Evolutionary conservation across 1,140 invertebrate genomes (phyloP), one percentile per base, ranked within the genome.

Genomic region (Polypedilum vanderplanki): DNA sequence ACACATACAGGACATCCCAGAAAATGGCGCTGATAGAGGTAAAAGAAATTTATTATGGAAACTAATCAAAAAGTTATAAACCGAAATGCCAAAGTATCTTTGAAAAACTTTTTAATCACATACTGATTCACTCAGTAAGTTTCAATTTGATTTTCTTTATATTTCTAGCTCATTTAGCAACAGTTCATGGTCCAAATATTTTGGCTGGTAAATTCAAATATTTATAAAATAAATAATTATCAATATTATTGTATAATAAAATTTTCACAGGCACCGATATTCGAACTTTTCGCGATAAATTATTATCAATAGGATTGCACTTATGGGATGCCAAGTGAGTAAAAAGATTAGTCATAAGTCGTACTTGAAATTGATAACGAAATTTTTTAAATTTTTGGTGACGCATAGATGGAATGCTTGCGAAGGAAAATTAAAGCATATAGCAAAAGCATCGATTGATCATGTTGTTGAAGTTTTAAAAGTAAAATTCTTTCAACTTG

Each of bases 1-100:
- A 77, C 91, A 92, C 78, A 88, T 91, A 77, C 89, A 96, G 91
- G 95, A 97, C 79, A 93, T 97, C 67, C 93, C 94, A 0, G 94
- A 97, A 83, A 97, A 97, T 79, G 95, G 93, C 0, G 92, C 93
- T 0, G 95, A 97, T 70, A 3, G 15, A 20, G 65, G 65, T 70
- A 70, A 20, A 17, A 22, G 3, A 57, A 8, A 33, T 33, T 33
- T 33, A n/a, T n/a, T n/a, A n/a, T n/a, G n/a, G n/a, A n/a, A n/a
- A n/a, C n/a, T n/a, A n/a, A n/a, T n/a, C n/a, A n/a, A n/a, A n/a
- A n/a, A n/a, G n/a, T n/a, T n/a, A n/a, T n/a, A n/a, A n/a, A n/a
- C n/a, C n/a, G n/a, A n/a, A n/a, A n/a, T n/a, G n/a, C n/a, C n/a
- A n/a, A n/a, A n/a, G n/a, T n/a, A n/a, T n/a, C n/a, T n/a, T n/a